A percentile compares a stretch with the other conserved stretches of the same genome.
Evolutionary conservation across 1,140 invertebrate species (phyloP).

Genomic region (Dendroctonus valens): DNA sequence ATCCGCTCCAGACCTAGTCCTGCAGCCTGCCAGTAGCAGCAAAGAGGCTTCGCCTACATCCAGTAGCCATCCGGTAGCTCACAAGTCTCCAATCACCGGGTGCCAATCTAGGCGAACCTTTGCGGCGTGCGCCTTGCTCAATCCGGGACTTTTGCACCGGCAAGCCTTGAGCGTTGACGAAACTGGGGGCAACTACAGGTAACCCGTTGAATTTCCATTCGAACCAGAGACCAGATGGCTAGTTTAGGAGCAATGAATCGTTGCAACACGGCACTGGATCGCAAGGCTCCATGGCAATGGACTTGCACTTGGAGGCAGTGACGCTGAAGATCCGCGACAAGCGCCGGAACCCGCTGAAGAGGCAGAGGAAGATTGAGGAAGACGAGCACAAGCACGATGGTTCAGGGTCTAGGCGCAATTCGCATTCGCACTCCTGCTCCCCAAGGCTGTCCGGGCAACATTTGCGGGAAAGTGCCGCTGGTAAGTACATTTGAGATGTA

Average conservation of each 20-base stretch:
- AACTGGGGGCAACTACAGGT: slow-evolving; percentile 51
- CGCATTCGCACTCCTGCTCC: slow-evolving; percentile 39
- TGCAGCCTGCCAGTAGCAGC: slow-evolving; percentile 24
- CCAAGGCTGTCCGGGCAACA: slow-evolving; percentile 28
- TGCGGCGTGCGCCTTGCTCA: slow-evolving; percentile 56
- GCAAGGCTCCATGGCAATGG: slow-evolving; percentile 69
- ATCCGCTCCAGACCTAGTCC: slow-evolving; percentile 46
- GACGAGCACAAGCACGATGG: slow-evolving; percentile 51
- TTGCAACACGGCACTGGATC: slow-evolving; percentile 59
- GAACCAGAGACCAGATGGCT: neutral
- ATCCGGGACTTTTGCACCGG: slow-evolving; percentile 58
- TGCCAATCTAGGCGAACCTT: slow-evolving; percentile 35
- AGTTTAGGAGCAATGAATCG: slow-evolving; percentile 51
- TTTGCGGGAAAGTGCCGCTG: slow-evolving; percentile 1
- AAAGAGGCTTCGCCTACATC: slow-evolving; percentile 7
- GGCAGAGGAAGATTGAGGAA: slow-evolving; percentile 71
- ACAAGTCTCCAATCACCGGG: slow-evolving; percentile 19
- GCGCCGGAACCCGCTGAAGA: slow-evolving; percentile 67
- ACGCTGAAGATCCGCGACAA: slow-evolving; percentile 67
- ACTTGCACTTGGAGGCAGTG: slow-evolving; percentile 67
- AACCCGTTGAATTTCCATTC: slow-evolving; percentile 9
- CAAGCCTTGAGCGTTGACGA: slow-evolving; percentile 65
- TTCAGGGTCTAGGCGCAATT: slow-evolving; percentile 35
- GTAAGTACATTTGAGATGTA: too few relatives aligned
- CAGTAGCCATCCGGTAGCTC: neutral